Percentiles rank a stretch among this genome's conserved stretches.
phyloP scores from a whole-genome alignment of 2,797 vertebrate species.

The Malurus leucopterus region DNA sequence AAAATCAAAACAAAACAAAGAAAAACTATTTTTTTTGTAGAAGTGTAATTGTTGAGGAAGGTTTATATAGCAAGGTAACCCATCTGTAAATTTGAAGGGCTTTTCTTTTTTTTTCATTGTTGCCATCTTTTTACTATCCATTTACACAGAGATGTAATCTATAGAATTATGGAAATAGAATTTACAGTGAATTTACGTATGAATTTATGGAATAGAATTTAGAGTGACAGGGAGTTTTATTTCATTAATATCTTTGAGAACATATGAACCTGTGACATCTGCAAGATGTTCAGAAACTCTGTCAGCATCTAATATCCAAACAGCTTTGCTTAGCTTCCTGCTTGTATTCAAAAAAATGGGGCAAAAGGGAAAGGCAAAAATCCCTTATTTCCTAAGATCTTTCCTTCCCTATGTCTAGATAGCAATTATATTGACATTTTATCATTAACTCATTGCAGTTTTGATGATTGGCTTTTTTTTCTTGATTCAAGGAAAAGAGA shows the following conservation, averaged over 20 bases:
- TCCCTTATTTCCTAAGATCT: neutral
- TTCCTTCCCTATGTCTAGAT: neutral
- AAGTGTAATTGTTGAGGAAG: neutral
- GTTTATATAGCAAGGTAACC: neutral
- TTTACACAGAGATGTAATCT: neutral
- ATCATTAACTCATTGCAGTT: neutral
- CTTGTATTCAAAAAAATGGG: neutral
- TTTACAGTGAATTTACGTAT: neutral
- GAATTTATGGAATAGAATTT: neutral
- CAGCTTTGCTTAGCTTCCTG: neutral
- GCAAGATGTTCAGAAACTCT: neutral
- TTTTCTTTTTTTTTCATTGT: neutral
- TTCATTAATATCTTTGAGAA: neutral
- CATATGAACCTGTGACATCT: neutral
- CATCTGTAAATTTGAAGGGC: neutral
- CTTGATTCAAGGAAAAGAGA: neutral
- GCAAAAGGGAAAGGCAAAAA: fast-evolving
- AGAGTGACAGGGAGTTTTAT: neutral
- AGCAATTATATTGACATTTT: neutral
- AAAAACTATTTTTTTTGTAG: neutral
- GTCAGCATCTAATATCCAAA: fast-evolving
- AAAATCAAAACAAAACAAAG: neutral
- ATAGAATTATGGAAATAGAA: neutral
- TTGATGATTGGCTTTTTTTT: neutral
- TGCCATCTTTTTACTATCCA: neutral